Conservation (phyloP, 2,888 invertebrate species). For the Hololepta plana region DNA sequence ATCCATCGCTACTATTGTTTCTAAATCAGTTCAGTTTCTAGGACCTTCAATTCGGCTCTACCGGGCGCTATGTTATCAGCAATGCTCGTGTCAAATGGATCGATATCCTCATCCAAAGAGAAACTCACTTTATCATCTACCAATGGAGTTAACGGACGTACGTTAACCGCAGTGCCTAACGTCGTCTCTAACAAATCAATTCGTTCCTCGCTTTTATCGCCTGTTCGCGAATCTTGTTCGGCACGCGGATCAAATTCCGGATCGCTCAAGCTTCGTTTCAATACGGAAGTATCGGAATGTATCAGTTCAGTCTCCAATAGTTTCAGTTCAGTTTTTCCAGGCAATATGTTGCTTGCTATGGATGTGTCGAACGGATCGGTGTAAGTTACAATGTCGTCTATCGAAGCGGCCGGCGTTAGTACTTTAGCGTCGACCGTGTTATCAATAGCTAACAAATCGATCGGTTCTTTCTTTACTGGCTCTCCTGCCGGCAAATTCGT, state of each 20-base stretch:
- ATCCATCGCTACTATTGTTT: constrained; percentile 16
- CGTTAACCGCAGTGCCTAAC: constrained; percentile 18
- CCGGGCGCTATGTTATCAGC: constrained; percentile 57
- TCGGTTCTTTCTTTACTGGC: constrained; percentile 7
- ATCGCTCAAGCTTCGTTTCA: constrained; percentile 13
- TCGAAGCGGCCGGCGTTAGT: constrained; percentile 37
- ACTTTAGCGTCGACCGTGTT: constrained; percentile 50
- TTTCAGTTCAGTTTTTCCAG: constrained; percentile 63
- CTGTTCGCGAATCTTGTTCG: too few species aligned
- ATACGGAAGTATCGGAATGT: constrained; percentile 15
- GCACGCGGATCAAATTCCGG: constrained; percentile 37
- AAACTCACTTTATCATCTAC: constrained; percentile 21
- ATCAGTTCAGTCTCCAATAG: constrained; percentile 59
- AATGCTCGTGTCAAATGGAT: constrained; percentile 75
- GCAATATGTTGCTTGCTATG: constrained; percentile 54
- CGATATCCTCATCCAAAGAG: constrained; percentile 34
- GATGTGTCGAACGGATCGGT: constrained; percentile 79
- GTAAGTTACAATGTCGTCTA: constrained; percentile 27
- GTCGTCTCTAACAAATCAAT: constrained; percentile 18
- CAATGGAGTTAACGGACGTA: constrained; percentile 25
- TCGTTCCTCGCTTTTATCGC: constrained; percentile 8
- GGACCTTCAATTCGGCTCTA: constrained; percentile 53
- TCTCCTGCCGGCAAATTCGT: constrained; percentile 9
- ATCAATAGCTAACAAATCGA: constrained; percentile 25
- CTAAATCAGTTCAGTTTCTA: constrained; percentile 56